Evolutionary conservation across 2,113 vertebrate genomes (phyloP), one percentile per base, ranked within the genome.

Genomic region (Cephalopterus ornatus): DNA sequence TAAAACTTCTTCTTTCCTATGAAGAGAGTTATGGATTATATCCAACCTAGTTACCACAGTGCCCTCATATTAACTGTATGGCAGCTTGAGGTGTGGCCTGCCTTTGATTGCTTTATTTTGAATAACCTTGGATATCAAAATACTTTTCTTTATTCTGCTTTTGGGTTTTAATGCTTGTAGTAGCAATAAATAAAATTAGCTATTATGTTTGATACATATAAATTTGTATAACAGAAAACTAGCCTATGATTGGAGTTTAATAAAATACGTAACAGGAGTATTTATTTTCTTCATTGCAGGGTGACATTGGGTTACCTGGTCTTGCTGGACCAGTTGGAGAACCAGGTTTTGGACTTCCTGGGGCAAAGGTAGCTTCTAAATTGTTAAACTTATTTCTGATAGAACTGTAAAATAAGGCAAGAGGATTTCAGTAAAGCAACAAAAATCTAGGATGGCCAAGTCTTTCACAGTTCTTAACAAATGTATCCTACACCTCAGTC

Each of bases 311-410:
- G 32, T 97, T 98, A 47, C 35, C 97, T 93, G 99, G 99, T 85
- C 98, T 98, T 47, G 46, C 97, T 92, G 99, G 99, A 62, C 98
- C 97, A 53, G 32, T 98, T 89, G 99, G 99, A 80, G 99, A 99
- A 97, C 98, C 98, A 89, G 98, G 99, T 61, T 96, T 98, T 80
- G 99, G 99, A 72, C 97, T 99, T 93, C 98, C 98, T 93, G 99
- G 99, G 78, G 98, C 98, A 95, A 99, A 99, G 98, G 99, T 99
- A 97, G 79, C 68, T 88, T 37, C 47, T 63, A 85, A 67, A 75
- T 18, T 80, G 33, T 58, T 76, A 56, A 78, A 74, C 21, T 75
- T 8, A 72, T 84, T 92, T 79, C 41, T 75, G 52, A 59, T 5
- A 79, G n/a, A 94, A 83, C 27, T 41, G 35, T 85, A 90, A 95